Conservation (phyloP, 37 sponge, comb jelly and placozoan genomes). For the Axinella damicornis region DNA sequence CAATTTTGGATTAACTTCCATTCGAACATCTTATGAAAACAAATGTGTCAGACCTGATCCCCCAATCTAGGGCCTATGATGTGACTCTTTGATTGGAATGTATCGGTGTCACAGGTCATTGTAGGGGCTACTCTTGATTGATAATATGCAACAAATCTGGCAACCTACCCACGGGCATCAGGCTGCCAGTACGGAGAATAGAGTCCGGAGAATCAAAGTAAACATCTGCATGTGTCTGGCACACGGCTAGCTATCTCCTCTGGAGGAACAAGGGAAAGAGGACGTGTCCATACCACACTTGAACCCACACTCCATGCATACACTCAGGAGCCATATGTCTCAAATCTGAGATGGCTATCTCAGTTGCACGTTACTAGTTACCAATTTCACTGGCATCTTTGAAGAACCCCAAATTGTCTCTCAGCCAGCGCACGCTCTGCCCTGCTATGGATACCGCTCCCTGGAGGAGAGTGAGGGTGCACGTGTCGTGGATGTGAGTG, state of each 20-base stretch:
- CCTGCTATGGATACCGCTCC: conserved; percentile 98
- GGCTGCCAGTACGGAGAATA: conserved; percentile 97
- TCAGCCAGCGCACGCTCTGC: conserved; percentile 91
- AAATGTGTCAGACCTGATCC: too few relatives aligned
- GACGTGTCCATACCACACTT: background rate
- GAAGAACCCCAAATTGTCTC: conserved; percentile 84
- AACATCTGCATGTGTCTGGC: conserved; percentile 81
- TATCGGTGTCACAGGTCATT: too few relatives aligned
- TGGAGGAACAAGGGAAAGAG: conserved; percentile 6
- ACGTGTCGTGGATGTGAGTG: too few relatives aligned
- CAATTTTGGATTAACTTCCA: too few relatives aligned
- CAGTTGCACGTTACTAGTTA: too few relatives aligned
- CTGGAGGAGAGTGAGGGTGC: conserved; percentile 18
- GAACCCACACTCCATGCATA: background rate
- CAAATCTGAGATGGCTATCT: too few relatives aligned
- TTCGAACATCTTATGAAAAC: too few relatives aligned
- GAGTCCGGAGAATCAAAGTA: conserved; percentile 98
- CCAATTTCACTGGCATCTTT: conserved; percentile 75
- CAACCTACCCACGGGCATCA: conserved; percentile 89
- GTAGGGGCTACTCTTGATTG: too few relatives aligned
- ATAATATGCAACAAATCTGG: background rate
- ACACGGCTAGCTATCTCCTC: conserved; percentile 80
- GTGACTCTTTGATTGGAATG: too few relatives aligned
- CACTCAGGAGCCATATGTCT: background rate
- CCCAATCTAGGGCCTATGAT: too few relatives aligned